Conservation (phyloP, 2,888 invertebrate genomes). For the Drosophila rubida region DNA sequence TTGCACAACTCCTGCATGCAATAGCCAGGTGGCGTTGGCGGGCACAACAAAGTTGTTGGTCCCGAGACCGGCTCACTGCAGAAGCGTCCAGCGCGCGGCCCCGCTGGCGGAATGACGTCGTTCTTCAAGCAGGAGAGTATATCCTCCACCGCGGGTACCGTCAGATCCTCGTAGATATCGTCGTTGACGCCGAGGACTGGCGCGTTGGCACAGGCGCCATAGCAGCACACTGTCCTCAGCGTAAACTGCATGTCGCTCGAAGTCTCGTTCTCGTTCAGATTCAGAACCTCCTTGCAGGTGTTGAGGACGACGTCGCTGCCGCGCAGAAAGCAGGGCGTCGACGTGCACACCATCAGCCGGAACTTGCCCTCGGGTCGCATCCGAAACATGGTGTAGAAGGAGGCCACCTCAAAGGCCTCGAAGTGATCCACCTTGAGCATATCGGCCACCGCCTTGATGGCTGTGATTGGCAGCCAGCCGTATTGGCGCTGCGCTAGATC, state of each 20-base stretch:
- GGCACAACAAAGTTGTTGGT: constrained; percentile 26
- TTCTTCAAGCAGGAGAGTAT: constrained; percentile 31
- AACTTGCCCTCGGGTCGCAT: constrained; percentile 56
- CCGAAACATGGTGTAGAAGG: constrained; percentile 58
- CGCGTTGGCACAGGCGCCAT: constrained; percentile 62
- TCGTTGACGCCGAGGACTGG: constrained; percentile 62
- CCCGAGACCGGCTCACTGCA: constrained; percentile 51
- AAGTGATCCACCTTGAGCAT: constrained; percentile 45
- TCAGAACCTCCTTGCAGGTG: constrained; percentile 31
- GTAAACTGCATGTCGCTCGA: constrained; percentile 63
- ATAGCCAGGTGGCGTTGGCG: constrained; percentile 49
- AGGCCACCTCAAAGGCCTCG: constrained; percentile 52
- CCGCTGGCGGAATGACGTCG: constrained; percentile 35
- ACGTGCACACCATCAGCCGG: constrained; percentile 49
- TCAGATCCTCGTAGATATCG: constrained; percentile 55
- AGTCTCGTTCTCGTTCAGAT: constrained; percentile 40
- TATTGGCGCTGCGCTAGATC: constrained; percentile 68
- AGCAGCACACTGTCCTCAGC: constrained; percentile 34
- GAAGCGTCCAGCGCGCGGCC: constrained; percentile 42
- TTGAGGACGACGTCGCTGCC: constrained; percentile 38
- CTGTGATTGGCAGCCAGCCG: constrained; percentile 67
- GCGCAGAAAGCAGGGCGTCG: constrained; percentile 52
- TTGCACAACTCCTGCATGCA: constrained; percentile 49
- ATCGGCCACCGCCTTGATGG: constrained; percentile 50
- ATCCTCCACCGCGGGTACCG: constrained; percentile 7